Evolutionary conservation across 2,113 vertebrate species (phyloP), one percentile per base, ranked within the genome.

Genomic region (Salvelinus fontinalis): DNA sequence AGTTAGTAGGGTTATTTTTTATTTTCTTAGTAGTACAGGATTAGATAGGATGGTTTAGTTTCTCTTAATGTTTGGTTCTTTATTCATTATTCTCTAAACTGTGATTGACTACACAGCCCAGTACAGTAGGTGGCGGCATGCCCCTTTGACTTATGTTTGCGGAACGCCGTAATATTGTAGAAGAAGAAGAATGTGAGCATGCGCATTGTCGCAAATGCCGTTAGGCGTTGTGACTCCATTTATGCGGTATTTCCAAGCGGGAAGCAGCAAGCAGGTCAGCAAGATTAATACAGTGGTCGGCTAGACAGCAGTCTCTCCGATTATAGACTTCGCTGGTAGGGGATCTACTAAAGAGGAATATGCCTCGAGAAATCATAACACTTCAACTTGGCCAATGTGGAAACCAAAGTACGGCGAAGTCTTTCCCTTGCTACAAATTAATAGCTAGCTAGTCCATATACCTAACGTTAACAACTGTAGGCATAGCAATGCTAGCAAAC

Each of bases 281-380:
- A 6, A 27, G 11, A 67, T 22, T 9, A 44, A 44, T 11, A 44
- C 9, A 44, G 39, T 57, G 20, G 13, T 62, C 83, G 69, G 81
- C 65, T 67, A 70, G 54, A 62, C 3, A 70, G 75, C 57, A 18
- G 71, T 54, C 26, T 68, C 0, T 59, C 18, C 34, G 29, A 67
- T 18, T 18, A 34, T 27, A 67, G 4, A 67, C 67, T 31, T 44
- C 14, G 22, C 24, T 26, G 22, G 6, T 78, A 79, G 86, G 83
- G 34, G 67, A 67, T 29, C 70, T 44, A 44, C 66, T 6, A 31
- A 70, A 72, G n/a, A 64, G 18, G 64, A 91, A 78, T 70, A 98
- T 99, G 97, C 97, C 97, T 71, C 93, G 97, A 81, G 97, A 99
- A 88, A 99, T 99, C 82, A 98, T 99, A 89, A 98, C 97, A 16